Conservation (phyloP, 1,140 invertebrate genomes). For the Temnothorax curvispinosus region DNA sequence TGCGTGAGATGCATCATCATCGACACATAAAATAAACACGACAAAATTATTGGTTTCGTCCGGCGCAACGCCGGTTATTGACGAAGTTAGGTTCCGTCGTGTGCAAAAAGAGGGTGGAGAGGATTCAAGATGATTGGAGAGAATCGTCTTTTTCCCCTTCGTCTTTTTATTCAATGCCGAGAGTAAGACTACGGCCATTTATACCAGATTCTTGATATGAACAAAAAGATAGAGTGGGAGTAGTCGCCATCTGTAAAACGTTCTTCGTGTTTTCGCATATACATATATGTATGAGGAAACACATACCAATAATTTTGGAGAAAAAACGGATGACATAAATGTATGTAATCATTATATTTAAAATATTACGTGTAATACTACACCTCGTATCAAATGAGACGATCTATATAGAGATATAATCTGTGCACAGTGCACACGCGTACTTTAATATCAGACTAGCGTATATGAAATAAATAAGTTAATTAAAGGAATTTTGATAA, state of each 20-base stretch:
- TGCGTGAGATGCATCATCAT: conserved; percentile 57
- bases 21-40: conserved; percentile 70
- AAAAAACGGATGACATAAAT: background rate
- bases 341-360: background rate
- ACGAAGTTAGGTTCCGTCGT: conserved; percentile 1
- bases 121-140: conserved; percentile 6
- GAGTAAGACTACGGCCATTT: background rate
- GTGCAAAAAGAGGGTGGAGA: background rate
- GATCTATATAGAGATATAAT: background rate
- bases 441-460: background rate
- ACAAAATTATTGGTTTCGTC: conserved; percentile 47
- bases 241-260: background rate
- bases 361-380: conserved; percentile 11
- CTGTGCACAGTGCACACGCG: background rate
- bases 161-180: background rate
- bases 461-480: conserved; percentile 3
- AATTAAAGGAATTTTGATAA: background rate
- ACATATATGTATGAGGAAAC: background rate
- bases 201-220: background rate
- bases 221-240: background rate
- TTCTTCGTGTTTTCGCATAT: background rate
- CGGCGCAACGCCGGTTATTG: background rate
- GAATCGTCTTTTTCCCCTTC: background rate
- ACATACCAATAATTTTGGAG: background rate
- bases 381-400: background rate